Evolutionary conservation across 2,797 vertebrate species (phyloP).

Genomic region (Pogoniulus pusillus): DNA sequence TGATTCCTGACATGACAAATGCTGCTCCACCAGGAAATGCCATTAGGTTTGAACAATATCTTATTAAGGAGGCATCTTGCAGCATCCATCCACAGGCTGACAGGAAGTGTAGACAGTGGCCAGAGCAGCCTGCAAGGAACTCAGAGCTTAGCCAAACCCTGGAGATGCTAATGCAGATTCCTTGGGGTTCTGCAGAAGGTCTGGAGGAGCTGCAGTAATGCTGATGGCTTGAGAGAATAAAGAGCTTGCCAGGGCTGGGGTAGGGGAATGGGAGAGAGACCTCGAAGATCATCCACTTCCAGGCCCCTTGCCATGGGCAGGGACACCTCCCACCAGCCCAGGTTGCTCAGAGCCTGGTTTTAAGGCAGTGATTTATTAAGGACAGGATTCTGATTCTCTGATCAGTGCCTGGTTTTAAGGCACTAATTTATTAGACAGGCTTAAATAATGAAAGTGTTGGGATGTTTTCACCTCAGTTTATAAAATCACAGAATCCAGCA

Average conservation of each 20-base stretch:
- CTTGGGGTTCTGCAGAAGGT: slow-evolving; percentile 49
- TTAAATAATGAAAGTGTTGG: too few relatives aligned
- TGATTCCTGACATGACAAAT: not conserved
- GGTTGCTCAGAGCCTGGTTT: too few relatives aligned
- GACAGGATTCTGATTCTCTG: too few relatives aligned
- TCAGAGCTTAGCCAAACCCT: slow-evolving; percentile 24
- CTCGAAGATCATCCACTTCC: not conserved
- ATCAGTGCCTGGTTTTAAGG: too few relatives aligned
- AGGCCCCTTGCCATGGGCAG: too few relatives aligned
- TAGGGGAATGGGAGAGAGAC: not conserved
- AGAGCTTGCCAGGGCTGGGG: not conserved
- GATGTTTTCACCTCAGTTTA: too few relatives aligned
- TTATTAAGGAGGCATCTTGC: not conserved
- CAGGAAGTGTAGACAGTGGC: slow-evolving; percentile 37
- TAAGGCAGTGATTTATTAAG: too few relatives aligned
- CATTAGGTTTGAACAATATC: not conserved
- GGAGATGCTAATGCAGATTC: slow-evolving; percentile 44
- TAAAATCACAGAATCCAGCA: too few relatives aligned
- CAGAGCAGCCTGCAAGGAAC: slow-evolving; percentile 14
- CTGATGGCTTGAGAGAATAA: not conserved
- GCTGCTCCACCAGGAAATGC: not conserved
- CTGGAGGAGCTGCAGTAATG: slow-evolving; percentile 37
- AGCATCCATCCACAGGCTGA: slow-evolving; percentile 52
- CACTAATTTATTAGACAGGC: too few relatives aligned
- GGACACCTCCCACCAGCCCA: too few relatives aligned